Conservation (phyloP, 2,113 vertebrate genomes). For the Oncorhynchus clarkii region DNA sequence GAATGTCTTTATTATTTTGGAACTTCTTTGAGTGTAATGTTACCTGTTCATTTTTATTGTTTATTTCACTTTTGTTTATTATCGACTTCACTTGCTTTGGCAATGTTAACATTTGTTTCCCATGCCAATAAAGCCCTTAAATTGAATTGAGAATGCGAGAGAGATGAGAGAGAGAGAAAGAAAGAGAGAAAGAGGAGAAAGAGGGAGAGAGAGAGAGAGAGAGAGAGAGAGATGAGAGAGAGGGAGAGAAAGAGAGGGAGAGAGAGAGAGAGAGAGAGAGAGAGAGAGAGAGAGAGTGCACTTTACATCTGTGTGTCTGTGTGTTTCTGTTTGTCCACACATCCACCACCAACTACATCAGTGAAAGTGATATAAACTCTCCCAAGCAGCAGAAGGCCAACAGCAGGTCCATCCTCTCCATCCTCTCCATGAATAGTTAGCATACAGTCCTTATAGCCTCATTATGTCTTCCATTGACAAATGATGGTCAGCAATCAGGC, state of each 20-base stretch:
- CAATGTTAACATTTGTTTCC: too few relatives aligned
- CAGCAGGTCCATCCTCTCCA: not conserved
- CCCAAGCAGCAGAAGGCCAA: not conserved
- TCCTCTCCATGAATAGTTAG: not conserved
- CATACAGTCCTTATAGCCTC: not conserved
- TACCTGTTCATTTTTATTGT: too few relatives aligned
- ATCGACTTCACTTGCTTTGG: too few relatives aligned
- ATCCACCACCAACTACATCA: not conserved
- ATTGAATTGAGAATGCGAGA: not conserved
- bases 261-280: too few relatives aligned
- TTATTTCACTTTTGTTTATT: too few relatives aligned
- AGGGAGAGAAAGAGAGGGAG: conserved; percentile 2
- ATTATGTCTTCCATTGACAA: not conserved
- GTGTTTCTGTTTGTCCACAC: not conserved
- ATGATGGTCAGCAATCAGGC: not conserved
- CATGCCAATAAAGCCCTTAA: too few relatives aligned
- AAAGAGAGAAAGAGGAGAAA: not conserved
- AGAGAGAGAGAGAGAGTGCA: not conserved
- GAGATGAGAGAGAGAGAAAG: not conserved
- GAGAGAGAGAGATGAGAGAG: not conserved
- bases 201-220: not conserved
- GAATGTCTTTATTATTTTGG: too few relatives aligned
- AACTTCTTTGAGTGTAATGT: too few relatives aligned
- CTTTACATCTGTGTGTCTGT: not conserved
- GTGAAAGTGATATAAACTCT: not conserved